A percentile compares a stretch with the other conserved stretches of the same genome.
Conservation (phyloP, 2,797 vertebrate species). For the Vipera ursinii region DNA sequence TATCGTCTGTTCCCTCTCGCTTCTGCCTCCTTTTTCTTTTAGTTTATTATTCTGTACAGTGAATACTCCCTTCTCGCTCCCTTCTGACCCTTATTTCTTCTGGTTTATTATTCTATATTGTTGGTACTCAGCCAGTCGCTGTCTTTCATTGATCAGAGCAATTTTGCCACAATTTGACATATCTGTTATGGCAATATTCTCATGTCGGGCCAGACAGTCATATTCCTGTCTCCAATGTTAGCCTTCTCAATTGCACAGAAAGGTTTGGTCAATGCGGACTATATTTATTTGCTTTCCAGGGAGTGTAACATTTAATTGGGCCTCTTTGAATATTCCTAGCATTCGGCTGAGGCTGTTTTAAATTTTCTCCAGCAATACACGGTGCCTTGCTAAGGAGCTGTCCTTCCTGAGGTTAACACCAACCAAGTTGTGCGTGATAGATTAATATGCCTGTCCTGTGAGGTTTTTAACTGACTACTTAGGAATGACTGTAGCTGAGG, state of each 20-base stretch:
- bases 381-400: neutral
- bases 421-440: neutral
- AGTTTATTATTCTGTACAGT: neutral
- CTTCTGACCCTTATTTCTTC: too few species aligned
- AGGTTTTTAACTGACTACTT: neutral
- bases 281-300: neutral
- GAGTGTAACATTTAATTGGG: neutral
- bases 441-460: neutral
- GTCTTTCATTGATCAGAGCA: neutral
- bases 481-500: neutral
- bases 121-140: neutral
- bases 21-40: neutral
- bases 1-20: neutral
- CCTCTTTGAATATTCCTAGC: neutral
- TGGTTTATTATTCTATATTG: slow-evolving; percentile 15
- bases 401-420: neutral
- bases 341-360: neutral
- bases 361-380: neutral
- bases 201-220: neutral
- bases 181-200: slow-evolving; percentile 22
- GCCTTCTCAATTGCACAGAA: neutral
- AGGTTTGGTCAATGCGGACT: neutral
- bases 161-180: slow-evolving; percentile 7
- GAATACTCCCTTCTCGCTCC: neutral
- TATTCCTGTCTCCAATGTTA: neutral